phyloP scores from a whole-genome alignment of 1,140 invertebrate species.

The Carposina sasakii region DNA sequence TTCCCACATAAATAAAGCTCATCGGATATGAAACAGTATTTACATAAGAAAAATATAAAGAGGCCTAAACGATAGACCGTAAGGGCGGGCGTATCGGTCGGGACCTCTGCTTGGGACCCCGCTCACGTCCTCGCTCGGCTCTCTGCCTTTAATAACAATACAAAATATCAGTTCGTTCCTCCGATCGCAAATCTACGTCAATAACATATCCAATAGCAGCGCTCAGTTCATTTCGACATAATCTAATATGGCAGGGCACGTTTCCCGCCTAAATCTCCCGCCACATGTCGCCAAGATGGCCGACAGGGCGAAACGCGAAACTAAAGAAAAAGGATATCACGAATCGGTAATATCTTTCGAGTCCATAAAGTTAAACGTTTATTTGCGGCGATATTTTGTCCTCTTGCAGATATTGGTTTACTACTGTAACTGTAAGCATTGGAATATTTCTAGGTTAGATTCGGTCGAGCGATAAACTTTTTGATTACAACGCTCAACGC shows the following conservation, averaged over 20 bases:
- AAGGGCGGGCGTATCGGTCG: constrained; percentile 53
- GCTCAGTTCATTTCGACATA: constrained; percentile 72
- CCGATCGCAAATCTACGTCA: constrained; percentile 72
- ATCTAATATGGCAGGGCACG: constrained; percentile 68
- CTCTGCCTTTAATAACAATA: constrained; percentile 68
- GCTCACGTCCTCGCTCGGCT: constrained; percentile 57
- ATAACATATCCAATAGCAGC: constrained; percentile 73
- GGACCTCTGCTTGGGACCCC: constrained; percentile 40
- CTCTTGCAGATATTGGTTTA: constrained; percentile 67
- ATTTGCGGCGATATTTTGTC: constrained; percentile 71
- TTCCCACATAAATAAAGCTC: constrained; percentile 73
- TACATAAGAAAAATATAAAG: constrained; percentile 73
- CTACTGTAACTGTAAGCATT: constrained; percentile 23
- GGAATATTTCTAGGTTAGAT: too few species aligned
- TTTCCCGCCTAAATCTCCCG: constrained; percentile 70
- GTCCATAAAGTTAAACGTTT: constrained; percentile 72
- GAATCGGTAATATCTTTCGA: constrained; percentile 72
- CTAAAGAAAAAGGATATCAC: constrained; percentile 70
- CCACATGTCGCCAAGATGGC: constrained; percentile 72
- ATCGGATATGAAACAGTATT: constrained; percentile 71
- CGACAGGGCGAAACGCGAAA: constrained; percentile 62
- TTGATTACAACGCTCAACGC: too few species aligned
- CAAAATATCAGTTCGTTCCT: constrained; percentile 72
- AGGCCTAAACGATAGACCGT: constrained; percentile 68
- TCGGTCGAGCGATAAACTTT: too few species aligned